Base-by-base conservation (phyloP, 2,888 invertebrate species). In the Calliphora vomitoria region DNA sequence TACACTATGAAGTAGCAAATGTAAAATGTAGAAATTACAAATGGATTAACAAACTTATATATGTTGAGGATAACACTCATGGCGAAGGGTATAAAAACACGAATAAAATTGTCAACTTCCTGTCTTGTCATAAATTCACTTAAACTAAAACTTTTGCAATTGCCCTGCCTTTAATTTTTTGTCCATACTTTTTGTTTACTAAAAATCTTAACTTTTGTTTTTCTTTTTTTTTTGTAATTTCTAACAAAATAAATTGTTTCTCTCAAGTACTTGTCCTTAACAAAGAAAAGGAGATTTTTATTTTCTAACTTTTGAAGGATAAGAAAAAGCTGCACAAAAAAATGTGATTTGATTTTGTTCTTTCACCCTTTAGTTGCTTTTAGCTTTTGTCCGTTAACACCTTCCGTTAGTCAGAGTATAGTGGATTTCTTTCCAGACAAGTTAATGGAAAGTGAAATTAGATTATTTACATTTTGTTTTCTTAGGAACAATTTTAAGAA, bases 371-470 rank as follows among this genome's bases (percentile, higher is more conserved):
- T 82, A 10, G 1, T 44, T 18, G 1, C 1, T 62, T 41, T 13
- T 18, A 10, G 25, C 53, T 41, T 3, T 55, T 55, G 44, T 20
- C 15, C 20, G 8, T 47, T 55, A 66, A 66, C 74, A 66, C 64
- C 66, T 66, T 62, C 10, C 18, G 13, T 64, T 47, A 0, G 47
- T 1, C n/a, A 38, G 31, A n/a, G 25, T 20, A 66, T n/a, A 25
- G 25, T 66, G 38, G 8, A 15, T 41, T 47, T 35, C 8, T 44
- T 35, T n/a, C 20, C 10, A 18, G 38, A 74, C 10, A 60, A 58
- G 20, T 76, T 69, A 68, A 82, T 75, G 75, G 68, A 68, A 75
- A 68, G 68, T 60, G 18, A 82, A 82, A 82, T 82, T 75, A 68
- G 68, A 82, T 82, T 82, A 82, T 60, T 82, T 25, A 25, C 38